Evolutionary conservation across 35 echinoderm and acorn worm species (phyloP), one percentile per base, ranked within the genome.

Genomic region (Strongylocentrotus purpuratus): DNA sequence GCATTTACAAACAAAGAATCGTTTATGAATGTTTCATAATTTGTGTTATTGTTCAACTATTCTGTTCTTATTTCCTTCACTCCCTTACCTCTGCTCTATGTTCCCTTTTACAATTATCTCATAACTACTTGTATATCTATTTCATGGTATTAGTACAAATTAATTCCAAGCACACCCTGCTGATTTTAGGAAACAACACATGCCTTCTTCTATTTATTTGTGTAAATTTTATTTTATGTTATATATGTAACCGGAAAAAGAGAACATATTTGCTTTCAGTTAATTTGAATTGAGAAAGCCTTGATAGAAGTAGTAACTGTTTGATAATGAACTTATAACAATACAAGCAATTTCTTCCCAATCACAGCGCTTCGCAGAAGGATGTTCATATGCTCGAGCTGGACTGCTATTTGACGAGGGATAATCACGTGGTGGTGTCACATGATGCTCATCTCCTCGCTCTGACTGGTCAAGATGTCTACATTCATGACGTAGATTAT

Each of bases 381-480:
- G 97, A 96, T 78, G 95, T 98, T 89, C 94, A 99, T 41, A 99
- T 99, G 98, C 87, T 99, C 50, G 98, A 99, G 92, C 78, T 99
- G 45, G 98, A 99, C 47, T 99, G 98, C 70, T 97, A 99, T 52
- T 86, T 99, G 58, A 99, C 98, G 11, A 95, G 85, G 70, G 98
- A 99, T 59, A 96, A 96, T 45, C 90, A 99, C 86, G 96, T 99
- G 14, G 98, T 98, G n/a, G 97, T 99, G 31, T 95, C 96, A 33
- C 98, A 99, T 96, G 98, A 99, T 85, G 87, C 98, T 90, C 78
- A 96, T n/a, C 91, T 99, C 0, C 46, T 65, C 2, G 96, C 96
- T 35, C 85, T 95, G 28, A 94, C 97, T 5, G 97, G 96, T 78
- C 32, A 96, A 12, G 94, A 98, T 14, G 65, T 94, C 6, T 86